These are phyloP conservation scores for Cancer borealis DNA, from an alignment of 2,888 invertebrate species.

Conservation along the genomic window DNA sequence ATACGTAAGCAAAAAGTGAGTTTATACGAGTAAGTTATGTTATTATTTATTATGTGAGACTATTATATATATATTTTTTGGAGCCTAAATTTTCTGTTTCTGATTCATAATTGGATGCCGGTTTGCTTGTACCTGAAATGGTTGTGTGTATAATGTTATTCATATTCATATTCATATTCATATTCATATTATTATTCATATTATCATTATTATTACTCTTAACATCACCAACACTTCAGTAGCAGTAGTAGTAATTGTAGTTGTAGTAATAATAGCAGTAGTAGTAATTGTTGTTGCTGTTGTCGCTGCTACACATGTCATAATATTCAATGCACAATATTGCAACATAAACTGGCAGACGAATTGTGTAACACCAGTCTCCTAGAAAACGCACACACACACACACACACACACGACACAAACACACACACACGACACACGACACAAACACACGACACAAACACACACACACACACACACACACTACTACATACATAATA, in stretches of 20 bases:
- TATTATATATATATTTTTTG: neutral
- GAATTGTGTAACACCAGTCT: neutral
- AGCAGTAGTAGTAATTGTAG: neutral
- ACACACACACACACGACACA: too few relatives aligned
- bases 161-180: neutral
- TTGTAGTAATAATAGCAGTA: neutral
- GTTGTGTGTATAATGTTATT: neutral
- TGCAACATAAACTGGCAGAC: neutral
- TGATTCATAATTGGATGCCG: neutral
- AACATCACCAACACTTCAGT: too few relatives aligned
- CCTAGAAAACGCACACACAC: too few relatives aligned
- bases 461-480: constrained; percentile 32
- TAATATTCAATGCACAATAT: neutral
- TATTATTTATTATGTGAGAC: neutral
- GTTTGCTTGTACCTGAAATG: neutral
- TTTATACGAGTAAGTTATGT: neutral
- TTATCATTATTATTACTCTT: neutral
- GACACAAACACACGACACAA: neutral
- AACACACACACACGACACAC: too few relatives aligned
- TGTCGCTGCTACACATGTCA: neutral
- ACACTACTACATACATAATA: neutral
- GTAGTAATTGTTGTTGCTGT: too few relatives aligned
- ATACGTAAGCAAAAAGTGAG: neutral
- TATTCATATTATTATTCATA: neutral
- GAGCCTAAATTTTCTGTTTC: neutral